Percentiles rank a stretch among this genome's conserved stretches.
Conservation (phyloP, 2,113 vertebrate genomes). For the Sylvilagus bachmani region DNA sequence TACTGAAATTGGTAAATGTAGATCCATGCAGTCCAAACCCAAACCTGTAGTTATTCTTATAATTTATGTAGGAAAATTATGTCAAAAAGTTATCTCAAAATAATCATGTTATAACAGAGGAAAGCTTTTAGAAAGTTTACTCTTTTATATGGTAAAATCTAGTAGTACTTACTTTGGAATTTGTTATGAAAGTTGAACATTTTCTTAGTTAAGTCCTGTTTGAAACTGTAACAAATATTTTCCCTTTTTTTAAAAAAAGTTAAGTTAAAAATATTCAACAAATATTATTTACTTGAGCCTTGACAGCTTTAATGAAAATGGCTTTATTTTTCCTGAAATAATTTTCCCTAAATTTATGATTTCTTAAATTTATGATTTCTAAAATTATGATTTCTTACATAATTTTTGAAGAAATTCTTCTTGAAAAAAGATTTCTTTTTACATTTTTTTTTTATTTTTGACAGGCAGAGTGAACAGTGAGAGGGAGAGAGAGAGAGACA, state of each 20-base stretch:
- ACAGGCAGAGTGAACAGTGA: too few relatives aligned
- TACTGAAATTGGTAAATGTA: conserved; percentile 68
- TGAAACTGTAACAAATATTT: conserved; percentile 29
- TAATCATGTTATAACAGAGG: conserved; percentile 25
- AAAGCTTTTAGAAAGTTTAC: neutral
- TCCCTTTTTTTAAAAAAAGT: neutral
- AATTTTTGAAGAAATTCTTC: neutral
- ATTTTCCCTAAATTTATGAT: neutral
- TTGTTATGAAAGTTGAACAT: conserved; percentile 5
- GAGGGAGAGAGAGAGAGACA: too few relatives aligned
- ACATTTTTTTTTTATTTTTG: too few relatives aligned
- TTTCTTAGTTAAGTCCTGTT: neutral
- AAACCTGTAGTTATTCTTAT: conserved; percentile 51
- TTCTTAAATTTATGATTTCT: neutral
- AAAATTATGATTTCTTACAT: neutral
- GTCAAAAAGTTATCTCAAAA: conserved; percentile 5
- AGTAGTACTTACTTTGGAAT: neutral
- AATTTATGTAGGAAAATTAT: conserved; percentile 61
- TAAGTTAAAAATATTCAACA: conserved; percentile 20
- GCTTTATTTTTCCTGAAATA: conserved; percentile 34
- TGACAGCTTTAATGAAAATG: conserved; percentile 4
- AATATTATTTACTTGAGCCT: neutral
- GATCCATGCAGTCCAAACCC: conserved; percentile 68
- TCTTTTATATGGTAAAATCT: neutral
- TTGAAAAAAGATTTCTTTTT: neutral